Conservation (phyloP, 2,113 vertebrate species). For the Daboia siamensis region DNA sequence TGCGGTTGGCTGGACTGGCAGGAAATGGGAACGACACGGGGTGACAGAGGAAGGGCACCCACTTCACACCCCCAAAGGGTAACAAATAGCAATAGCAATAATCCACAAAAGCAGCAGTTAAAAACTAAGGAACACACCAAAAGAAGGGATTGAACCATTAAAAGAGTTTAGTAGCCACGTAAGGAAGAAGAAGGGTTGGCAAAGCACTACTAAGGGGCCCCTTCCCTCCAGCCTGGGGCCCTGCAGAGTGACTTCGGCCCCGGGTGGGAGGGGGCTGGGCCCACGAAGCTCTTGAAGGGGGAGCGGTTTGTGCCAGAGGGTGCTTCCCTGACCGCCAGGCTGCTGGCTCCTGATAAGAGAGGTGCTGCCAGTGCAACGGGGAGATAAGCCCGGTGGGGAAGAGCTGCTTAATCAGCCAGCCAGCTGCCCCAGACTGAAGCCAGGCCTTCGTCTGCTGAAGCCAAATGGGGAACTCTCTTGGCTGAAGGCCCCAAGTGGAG, state of each 20-base stretch:
- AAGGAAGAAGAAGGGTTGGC: neutral
- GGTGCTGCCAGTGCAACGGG: neutral
- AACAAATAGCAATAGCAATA: neutral
- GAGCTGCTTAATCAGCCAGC: neutral
- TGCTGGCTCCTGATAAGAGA: neutral
- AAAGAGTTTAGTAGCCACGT: neutral
- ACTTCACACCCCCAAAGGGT: neutral
- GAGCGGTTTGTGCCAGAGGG: neutral
- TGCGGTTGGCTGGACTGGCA: neutral
- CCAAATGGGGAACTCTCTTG: neutral
- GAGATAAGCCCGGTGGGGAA: neutral
- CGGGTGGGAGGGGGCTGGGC: neutral
- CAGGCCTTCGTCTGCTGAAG: neutral
- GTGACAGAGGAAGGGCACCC: neutral
- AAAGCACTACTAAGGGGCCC: neutral
- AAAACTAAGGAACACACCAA: neutral
- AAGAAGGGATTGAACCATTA: neutral
- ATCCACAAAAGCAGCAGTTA: neutral
- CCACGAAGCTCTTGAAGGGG: neutral
- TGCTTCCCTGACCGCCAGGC: neutral
- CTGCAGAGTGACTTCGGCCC: neutral
- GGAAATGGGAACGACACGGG: neutral
- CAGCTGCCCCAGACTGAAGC: neutral
- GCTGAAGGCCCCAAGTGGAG: neutral
- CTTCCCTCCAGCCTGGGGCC: neutral